Evolutionary conservation across 2,888 invertebrate genomes (phyloP), one percentile per base, ranked within the genome.

Genomic region (Pollenia griseotomentosa): DNA sequence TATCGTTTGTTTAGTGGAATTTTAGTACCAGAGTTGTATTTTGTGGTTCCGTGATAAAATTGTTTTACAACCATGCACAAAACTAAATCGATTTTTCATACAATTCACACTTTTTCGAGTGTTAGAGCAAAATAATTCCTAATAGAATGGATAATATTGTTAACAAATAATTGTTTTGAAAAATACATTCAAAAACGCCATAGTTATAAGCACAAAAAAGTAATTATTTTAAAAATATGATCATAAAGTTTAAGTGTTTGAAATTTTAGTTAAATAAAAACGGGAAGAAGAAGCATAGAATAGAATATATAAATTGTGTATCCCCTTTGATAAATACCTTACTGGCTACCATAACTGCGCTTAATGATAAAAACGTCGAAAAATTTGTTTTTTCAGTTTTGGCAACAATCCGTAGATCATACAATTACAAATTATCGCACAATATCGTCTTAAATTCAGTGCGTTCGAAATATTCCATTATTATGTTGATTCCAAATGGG

Each of bases 281-380:
- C 10, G 42, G 12, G 40, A 77, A 55, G 59, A 78, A 78, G 78
- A 73, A 79, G 59, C 82, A 74, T 42, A 74, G 57, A 55, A 71
- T 53, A 77, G 57, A 83, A 83, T 65, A 78, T 71, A 83, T 78
- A 84, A 83, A 86, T 86, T 86, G 74, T 86, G 86, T 86, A 86
- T 82, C 83, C 57, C 81, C 77, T 81, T 83, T 81, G 59, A 83
- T 80, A 83, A 73, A 77, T 83, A 73, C 75, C 55, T 66, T 51
- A 63, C 10, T 33, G 65, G 61, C 71, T 78, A 44, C 44, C 12
- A 57, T 16, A 71, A 63, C 9, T 78, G 66, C 23, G 66, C 61
- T 46, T 71, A 66, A 63, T 19, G 77, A 71, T 71, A 75, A 8
- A 51, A 79, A 68, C 59, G 19, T 66, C 44, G n/a, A 23, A 51